These are phyloP conservation scores for Emys orbicularis DNA, from an alignment of 2,797 vertebrate species.

Conservation along the genomic window DNA sequence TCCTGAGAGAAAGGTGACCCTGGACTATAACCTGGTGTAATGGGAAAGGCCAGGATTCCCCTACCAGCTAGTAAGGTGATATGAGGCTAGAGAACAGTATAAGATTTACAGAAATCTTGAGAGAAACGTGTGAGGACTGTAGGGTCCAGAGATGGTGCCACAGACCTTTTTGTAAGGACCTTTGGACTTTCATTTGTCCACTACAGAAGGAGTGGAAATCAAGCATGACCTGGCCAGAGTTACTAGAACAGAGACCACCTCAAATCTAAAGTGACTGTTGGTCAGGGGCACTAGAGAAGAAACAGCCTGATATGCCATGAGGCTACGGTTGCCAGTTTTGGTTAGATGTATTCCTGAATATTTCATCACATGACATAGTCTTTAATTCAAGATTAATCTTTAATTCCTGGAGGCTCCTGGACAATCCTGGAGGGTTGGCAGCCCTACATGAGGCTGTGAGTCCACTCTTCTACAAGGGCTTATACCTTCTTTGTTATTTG, in stretches of 20 bases:
- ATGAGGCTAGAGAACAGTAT: not conserved
- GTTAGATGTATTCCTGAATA: too few relatives aligned
- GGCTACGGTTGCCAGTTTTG: too few relatives aligned
- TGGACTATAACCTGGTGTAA: not conserved
- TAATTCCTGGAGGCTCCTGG: too few relatives aligned
- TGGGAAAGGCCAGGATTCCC: not conserved
- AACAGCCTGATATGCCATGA: not conserved
- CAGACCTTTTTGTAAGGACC: not conserved
- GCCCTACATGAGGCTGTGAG: not conserved
- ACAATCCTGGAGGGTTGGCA: too few relatives aligned
- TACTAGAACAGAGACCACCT: not conserved
- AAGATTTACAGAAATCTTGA: not conserved
- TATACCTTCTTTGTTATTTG: rapidly evolving
- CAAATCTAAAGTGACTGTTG: not conserved
- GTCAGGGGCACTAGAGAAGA: not conserved
- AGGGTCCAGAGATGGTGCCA: rapidly evolving
- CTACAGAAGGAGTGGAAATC: not conserved
- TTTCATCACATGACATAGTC: too few relatives aligned
- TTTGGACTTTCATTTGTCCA: not conserved
- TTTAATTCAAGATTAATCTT: too few relatives aligned
- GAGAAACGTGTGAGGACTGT: not conserved
- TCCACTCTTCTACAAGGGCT: not conserved
- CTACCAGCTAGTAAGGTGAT: not conserved
- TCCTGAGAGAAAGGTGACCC: not conserved
- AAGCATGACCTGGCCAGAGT: not conserved